These are phyloP conservation scores for Ophonus ardosiacus DNA, from an alignment of 2,888 invertebrate species.

Conservation along the genomic window DNA sequence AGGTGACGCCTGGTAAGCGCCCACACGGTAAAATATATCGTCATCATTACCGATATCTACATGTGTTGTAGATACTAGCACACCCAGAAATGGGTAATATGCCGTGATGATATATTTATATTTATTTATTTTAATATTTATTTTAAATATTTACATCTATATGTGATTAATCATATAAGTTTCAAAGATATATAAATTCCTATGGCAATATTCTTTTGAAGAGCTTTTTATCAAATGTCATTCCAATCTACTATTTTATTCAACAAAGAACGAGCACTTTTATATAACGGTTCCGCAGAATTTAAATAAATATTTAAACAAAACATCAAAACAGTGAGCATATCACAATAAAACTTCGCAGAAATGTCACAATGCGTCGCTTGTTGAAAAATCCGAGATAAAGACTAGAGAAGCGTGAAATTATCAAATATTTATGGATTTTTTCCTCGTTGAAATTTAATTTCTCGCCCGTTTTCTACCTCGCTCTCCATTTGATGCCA, in stretches of 20 bases:
- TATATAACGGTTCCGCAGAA: neutral
- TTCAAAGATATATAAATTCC: neutral
- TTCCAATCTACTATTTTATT: too few species aligned
- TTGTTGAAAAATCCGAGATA: neutral
- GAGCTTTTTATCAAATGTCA: neutral
- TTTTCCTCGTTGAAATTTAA: slow-evolving; percentile 10
- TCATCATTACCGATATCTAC: too few species aligned
- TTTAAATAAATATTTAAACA: neutral
- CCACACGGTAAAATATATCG: too few species aligned
- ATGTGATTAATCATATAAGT: too few species aligned
- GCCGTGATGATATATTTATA: too few species aligned
- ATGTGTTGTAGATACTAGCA: too few species aligned
- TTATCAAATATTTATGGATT: slow-evolving; percentile 8
- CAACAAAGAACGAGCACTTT: neutral
- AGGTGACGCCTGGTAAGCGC: too few species aligned
- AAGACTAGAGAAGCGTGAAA: neutral
- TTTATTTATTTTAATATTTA: too few species aligned
- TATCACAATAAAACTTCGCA: neutral
- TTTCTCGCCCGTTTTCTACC: neutral
- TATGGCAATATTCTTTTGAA: neutral
- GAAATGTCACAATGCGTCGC: neutral
- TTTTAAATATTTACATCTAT: too few species aligned
- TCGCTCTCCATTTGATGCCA: neutral
- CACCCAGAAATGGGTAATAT: too few species aligned
- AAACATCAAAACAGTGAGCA: neutral